phyloP scores from a whole-genome alignment of 1,140 invertebrate genomes.

The Drosophila quadrilineata region DNA sequence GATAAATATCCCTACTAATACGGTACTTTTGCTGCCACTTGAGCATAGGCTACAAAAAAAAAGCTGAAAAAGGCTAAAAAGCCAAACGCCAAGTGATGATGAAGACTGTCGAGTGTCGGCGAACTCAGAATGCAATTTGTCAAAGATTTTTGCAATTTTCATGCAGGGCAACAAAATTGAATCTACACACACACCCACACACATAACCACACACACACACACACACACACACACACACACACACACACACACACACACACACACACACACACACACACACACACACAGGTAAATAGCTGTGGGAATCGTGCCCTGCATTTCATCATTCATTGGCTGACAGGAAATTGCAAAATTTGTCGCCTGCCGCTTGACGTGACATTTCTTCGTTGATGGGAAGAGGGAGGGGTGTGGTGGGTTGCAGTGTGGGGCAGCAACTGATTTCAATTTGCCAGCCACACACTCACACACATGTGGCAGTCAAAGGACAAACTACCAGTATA shows the following conservation, averaged over 20 bases:
- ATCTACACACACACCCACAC: slow-evolving; percentile 31
- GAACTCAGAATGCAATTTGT: slow-evolving; percentile 67
- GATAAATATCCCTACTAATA: slow-evolving; percentile 23
- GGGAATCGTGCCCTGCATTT: slow-evolving; percentile 27
- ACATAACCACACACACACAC: slow-evolving; percentile 4
- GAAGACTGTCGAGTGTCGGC: slow-evolving; percentile 2
- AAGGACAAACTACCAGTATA: background rate
- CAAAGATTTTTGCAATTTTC: slow-evolving; percentile 74
- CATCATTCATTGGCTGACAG: slow-evolving; percentile 50
- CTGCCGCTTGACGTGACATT: slow-evolving; percentile 3
- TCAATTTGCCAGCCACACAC: slow-evolving; percentile 23
- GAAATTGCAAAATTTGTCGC: slow-evolving; percentile 61
- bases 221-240: background rate
- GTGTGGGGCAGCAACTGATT: slow-evolving; percentile 12
- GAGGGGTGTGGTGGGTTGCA: too few relatives aligned
- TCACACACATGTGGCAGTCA: background rate
- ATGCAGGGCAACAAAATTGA: slow-evolving; percentile 59
- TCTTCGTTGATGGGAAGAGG: too few relatives aligned
- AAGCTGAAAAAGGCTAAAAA: slow-evolving; percentile 60
- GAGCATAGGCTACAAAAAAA: slow-evolving; percentile 47
- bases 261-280: background rate
- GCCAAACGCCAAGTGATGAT: slow-evolving; percentile 23
- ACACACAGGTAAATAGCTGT: background rate
- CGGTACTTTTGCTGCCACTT: slow-evolving; percentile 27
- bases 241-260: background rate